Base-by-base conservation (phyloP, 2,888 invertebrate species). In the Linnaemya vulpina region DNA sequence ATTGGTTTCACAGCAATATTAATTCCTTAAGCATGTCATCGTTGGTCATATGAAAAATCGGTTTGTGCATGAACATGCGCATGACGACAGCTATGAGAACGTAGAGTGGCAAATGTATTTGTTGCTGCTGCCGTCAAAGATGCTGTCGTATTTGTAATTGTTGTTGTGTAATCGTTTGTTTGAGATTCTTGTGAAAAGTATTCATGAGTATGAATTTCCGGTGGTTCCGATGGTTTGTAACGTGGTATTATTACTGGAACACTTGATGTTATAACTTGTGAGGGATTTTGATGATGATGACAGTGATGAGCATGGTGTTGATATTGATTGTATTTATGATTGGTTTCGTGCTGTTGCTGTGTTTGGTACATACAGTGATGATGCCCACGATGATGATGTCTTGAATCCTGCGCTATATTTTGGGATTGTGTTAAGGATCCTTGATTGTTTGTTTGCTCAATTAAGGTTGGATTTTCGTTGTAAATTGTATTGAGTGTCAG, bases 31-130 rank as follows among this genome's bases (percentile, higher is more conserved):
- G 81, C 87, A 76, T 80, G 87, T 87, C 87, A 87, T 87, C 87
- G 87, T 53, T 82, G 86, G 30, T 86, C 88, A 71, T 89, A 89
- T 43, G 87, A 73, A 83, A 89, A 90, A 58, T 90, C 90, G 51
- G 90, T 90, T 83, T 90, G 90, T 20, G 87, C 87, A 84, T 87
- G 87, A 62, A 88, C 90, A 75, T 90, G 89, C 11, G 83, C 79
- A 46, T 84, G 65, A n/a, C 65, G 65, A 30, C 65, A 65, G 3
- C n/a, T 88, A 83, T 86, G 81, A 15, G 75, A 53, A 22, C 71
- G 75, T 40, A 86, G 83, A 51, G 85, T 51, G n/a, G 25, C 20
- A 43, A 63, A 62, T 7, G 71, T 65, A 51, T 68, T 77, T 43
- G 38, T n/a, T 35, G 79, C 49, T 25, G 40, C 49, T 20, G 73